These are phyloP conservation scores for Conomelus anceps DNA, from an alignment of 2,888 invertebrate species.

Conservation along the genomic window DNA sequence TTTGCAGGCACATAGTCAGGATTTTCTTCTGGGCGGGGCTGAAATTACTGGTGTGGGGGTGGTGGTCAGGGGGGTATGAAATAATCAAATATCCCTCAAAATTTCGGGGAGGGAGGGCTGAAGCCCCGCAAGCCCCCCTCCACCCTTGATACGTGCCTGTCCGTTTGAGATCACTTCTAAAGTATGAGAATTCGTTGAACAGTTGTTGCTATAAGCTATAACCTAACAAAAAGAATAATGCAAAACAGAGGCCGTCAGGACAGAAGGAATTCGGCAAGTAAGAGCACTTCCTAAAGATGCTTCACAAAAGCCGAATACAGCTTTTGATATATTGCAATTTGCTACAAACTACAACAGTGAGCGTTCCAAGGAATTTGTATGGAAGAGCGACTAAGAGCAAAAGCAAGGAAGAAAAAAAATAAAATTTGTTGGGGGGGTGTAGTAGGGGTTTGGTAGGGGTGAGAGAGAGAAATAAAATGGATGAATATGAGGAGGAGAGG, in stretches of 20 bases:
- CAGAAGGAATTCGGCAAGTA: neutral
- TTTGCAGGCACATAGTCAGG: too few relatives aligned
- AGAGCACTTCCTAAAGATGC: neutral
- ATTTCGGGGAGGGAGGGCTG: too few relatives aligned
- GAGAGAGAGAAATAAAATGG: neutral
- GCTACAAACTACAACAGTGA: neutral
- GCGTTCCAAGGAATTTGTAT: neutral
- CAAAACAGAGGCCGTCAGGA: neutral
- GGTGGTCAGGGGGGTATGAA: too few relatives aligned
- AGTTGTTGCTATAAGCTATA: neutral
- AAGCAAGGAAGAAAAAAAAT: too few relatives aligned
- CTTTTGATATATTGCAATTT: neutral
- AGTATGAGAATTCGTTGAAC: neutral
- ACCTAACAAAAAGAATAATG: neutral
- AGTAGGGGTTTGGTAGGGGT: neutral
- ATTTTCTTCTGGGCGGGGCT: too few relatives aligned
- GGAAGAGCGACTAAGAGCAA: neutral
- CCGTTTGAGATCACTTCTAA: neutral
- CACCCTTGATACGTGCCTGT: neutral
- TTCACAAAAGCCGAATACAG: neutral
- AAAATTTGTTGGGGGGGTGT: too few relatives aligned
- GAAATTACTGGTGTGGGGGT: too few relatives aligned
- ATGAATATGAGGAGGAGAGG: neutral
- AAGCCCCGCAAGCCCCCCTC: too few relatives aligned
- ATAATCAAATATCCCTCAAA: too few relatives aligned